phyloP scores from a whole-genome alignment of 2,888 invertebrate genomes.

The Phania funesta region DNA sequence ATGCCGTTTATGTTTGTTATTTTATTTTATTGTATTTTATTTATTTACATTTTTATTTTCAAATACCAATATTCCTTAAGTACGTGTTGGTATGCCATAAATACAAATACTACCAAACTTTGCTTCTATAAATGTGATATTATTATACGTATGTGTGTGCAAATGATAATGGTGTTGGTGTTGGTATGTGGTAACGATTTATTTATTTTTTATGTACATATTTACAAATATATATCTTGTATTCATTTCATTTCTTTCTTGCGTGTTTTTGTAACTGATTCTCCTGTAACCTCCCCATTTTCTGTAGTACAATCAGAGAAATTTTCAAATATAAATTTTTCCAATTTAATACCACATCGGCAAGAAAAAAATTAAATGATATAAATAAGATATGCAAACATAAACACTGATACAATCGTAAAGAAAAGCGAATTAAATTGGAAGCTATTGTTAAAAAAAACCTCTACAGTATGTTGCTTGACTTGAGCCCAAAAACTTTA shows the following conservation, averaged over 20 bases:
- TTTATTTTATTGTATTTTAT: slow-evolving; percentile 62
- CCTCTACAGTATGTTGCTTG: background rate
- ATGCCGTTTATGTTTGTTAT: slow-evolving; percentile 64
- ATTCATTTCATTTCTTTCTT: slow-evolving; percentile 2
- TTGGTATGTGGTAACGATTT: slow-evolving; percentile 63
- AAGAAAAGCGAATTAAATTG: slow-evolving; percentile 56
- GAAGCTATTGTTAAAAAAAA: background rate
- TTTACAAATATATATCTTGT: slow-evolving; percentile 13
- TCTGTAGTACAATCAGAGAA: slow-evolving; percentile 56
- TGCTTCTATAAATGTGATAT: slow-evolving; percentile 73
- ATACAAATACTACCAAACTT: slow-evolving; percentile 49
- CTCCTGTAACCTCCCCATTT: slow-evolving; percentile 47
- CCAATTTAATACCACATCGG: slow-evolving; percentile 58
- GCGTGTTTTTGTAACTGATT: background rate
- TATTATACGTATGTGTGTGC: slow-evolving; percentile 57
- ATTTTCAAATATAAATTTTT: slow-evolving; percentile 53
- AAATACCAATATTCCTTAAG: slow-evolving; percentile 67
- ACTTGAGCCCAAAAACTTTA: background rate
- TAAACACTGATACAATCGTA: slow-evolving; percentile 54
- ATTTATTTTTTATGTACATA: slow-evolving; percentile 59
- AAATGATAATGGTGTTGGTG: slow-evolving; percentile 55
- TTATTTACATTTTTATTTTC: slow-evolving; percentile 65
- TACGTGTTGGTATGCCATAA: slow-evolving; percentile 68
- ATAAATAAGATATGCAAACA: slow-evolving; percentile 63
- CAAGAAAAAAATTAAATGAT: slow-evolving; percentile 28